Percentiles rank a stretch among this genome's conserved stretches.
These are phyloP conservation scores for Lasioglossum oenotherae DNA, from an alignment of 2,888 invertebrate genomes.

Conservation along the genomic window DNA sequence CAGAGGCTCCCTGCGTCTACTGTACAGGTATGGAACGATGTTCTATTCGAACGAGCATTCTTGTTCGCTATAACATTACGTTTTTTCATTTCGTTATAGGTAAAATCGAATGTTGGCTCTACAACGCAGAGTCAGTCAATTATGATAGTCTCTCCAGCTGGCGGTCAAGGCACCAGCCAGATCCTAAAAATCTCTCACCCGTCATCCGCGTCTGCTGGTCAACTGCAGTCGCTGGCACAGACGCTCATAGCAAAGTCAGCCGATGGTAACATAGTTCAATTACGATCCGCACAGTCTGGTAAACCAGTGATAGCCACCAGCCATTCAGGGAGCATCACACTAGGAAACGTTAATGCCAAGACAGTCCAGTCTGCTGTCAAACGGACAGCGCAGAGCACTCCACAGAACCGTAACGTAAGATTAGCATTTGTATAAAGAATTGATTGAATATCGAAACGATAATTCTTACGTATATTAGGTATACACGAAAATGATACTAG, in stretches of 20 bases:
- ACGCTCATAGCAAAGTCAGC: conserved; percentile 83
- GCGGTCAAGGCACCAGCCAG: conserved; percentile 82
- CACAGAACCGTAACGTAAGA: conserved; percentile 81
- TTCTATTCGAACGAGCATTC: neutral
- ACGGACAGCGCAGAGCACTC: conserved; percentile 84
- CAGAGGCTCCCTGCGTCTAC: conserved; percentile 81
- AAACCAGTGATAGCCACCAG: conserved; percentile 79
- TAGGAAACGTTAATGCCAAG: conserved; percentile 79
- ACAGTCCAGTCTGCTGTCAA: conserved; percentile 77
- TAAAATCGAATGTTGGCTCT: conserved; percentile 76
- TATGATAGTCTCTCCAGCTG: conserved; percentile 82
- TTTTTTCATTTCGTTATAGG: conserved; percentile 63
- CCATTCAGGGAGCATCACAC: conserved; percentile 77
- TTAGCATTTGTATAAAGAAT: neutral
- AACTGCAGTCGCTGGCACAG: conserved; percentile 82
- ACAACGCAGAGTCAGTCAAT: conserved; percentile 82
- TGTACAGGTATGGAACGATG: conserved; percentile 72
- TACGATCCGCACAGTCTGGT: conserved; percentile 77
- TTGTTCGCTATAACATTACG: neutral
- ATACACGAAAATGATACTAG: conserved; percentile 83
- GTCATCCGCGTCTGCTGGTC: conserved; percentile 80
- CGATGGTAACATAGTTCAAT: conserved; percentile 83
- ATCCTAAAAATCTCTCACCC: conserved; percentile 84
- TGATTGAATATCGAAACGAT: neutral
- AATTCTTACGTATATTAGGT: conserved; percentile 66